phyloP scores from a whole-genome alignment of 2,888 invertebrate species.

The Calephelis perditalis region DNA sequence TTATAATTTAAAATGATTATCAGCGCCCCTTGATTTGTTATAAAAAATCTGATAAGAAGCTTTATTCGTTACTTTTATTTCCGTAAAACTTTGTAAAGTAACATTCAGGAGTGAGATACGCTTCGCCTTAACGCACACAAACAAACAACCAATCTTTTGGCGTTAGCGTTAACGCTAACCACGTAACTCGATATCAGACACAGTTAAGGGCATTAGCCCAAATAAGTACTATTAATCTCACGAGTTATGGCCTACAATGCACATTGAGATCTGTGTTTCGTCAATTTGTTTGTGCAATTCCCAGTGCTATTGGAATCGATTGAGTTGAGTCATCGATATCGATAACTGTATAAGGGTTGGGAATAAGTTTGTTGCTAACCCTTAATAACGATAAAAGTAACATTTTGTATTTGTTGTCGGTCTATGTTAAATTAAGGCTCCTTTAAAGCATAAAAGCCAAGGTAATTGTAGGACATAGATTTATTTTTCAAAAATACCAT shows the following conservation, averaged over 20 bases:
- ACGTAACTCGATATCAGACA: slow-evolving; percentile 29
- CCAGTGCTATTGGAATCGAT: slow-evolving; percentile 8
- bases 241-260: slow-evolving; percentile 26
- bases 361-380: not conserved
- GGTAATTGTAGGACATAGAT: too few relatives aligned
- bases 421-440: too few relatives aligned
- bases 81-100: not conserved
- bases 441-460: too few relatives aligned
- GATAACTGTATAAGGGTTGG: slow-evolving; percentile 11
- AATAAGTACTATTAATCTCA: slow-evolving; percentile 29
- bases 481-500: too few relatives aligned
- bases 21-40: too few relatives aligned
- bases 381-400: too few relatives aligned
- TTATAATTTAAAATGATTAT: too few relatives aligned
- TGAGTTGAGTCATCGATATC: slow-evolving; percentile 10
- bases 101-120: not conserved
- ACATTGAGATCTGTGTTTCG: slow-evolving; percentile 13
- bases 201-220: slow-evolving; percentile 34
- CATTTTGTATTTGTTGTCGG: too few relatives aligned
- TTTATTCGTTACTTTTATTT: not conserved
- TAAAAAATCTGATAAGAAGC: too few relatives aligned
- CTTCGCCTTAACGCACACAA: slow-evolving; percentile 25
- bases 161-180: slow-evolving; percentile 23
- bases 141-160: slow-evolving; percentile 18
- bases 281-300: slow-evolving; percentile 14